Conservation (phyloP, 2,888 invertebrate genomes). For the Himalopsyche anomala region DNA sequence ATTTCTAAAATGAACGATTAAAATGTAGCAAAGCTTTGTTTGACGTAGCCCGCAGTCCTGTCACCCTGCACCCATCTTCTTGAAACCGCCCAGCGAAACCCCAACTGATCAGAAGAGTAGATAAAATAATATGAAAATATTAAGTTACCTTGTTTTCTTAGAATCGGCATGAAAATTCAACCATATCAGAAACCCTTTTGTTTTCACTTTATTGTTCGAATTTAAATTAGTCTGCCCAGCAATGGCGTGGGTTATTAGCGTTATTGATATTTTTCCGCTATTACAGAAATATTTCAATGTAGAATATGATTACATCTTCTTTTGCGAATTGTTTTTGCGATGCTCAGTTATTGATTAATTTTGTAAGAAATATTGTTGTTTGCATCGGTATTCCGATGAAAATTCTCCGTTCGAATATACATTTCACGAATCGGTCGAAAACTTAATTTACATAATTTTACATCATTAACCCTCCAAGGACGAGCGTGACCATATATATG, state of each 20-base stretch:
- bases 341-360: too few species aligned
- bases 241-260: background rate
- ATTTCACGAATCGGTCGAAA: too few species aligned
- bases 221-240: slow-evolving; percentile 14
- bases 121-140: slow-evolving; percentile 38
- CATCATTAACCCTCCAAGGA: too few species aligned
- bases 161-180: slow-evolving; percentile 36
- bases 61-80: background rate
- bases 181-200: slow-evolving; percentile 19
- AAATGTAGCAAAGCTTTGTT: slow-evolving; percentile 32
- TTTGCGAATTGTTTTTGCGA: too few species aligned
- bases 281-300: too few species aligned
- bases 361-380: too few species aligned
- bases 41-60: slow-evolving; percentile 32
- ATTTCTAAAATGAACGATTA: background rate
- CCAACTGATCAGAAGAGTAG: slow-evolving; percentile 31
- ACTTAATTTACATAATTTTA: too few species aligned
- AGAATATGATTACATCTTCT: too few species aligned
- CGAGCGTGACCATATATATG: too few species aligned
- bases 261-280: background rate
- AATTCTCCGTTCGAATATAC: too few species aligned
- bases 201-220: background rate
- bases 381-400: too few species aligned
- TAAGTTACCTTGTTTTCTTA: background rate
- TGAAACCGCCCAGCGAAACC: slow-evolving; percentile 9